A percentile compares a stretch with the other conserved stretches of the same genome.
phyloP scores from a whole-genome alignment of 2,888 invertebrate genomes.

The Diploptera punctata region DNA sequence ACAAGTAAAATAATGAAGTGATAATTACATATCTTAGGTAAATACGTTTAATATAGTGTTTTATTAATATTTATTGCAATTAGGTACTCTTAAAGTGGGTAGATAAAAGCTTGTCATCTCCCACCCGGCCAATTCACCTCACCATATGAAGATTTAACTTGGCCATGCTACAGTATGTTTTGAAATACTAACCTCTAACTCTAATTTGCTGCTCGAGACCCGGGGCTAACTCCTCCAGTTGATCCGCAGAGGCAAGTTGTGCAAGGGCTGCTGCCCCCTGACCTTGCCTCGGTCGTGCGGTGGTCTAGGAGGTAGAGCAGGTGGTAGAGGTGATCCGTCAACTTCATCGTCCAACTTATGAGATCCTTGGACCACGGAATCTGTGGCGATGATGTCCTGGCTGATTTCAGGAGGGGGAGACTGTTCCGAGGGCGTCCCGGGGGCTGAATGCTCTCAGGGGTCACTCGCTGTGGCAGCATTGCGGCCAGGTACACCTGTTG shows the following conservation, averaged over 20 bases:
- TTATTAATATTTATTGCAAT: no score
- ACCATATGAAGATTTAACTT: no score
- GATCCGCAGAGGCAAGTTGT: slow-evolving; percentile 13
- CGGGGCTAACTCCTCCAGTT: slow-evolving; percentile 13
- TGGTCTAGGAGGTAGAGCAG: slow-evolving; percentile 40
- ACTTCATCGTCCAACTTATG: slow-evolving; percentile 27
- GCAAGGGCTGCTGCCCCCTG: slow-evolving; percentile 17
- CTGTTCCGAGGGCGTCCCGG: slow-evolving; percentile 4
- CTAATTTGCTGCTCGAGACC: slow-evolving; percentile 14
- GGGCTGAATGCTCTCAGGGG: slow-evolving; percentile 2
- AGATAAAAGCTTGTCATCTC: no score
- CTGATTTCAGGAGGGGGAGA: slow-evolving; percentile 11
- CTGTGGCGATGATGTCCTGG: slow-evolving; percentile 16
- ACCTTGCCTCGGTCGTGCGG: slow-evolving; percentile 33
- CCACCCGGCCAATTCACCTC: no score
- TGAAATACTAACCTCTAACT: slow-evolving; percentile 13
- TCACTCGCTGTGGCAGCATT: no score
- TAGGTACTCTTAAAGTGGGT: no score
- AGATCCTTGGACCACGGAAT: not conserved
- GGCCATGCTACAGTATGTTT: no score
- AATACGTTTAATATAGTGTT: no score
- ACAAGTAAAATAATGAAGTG: no score
- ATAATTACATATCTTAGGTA: no score
- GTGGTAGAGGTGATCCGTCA: slow-evolving; percentile 25
- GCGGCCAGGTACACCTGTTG: no score